These are phyloP conservation scores for Pediacus dermestoides DNA, from an alignment of 2,888 invertebrate species.

Conservation along the genomic window DNA sequence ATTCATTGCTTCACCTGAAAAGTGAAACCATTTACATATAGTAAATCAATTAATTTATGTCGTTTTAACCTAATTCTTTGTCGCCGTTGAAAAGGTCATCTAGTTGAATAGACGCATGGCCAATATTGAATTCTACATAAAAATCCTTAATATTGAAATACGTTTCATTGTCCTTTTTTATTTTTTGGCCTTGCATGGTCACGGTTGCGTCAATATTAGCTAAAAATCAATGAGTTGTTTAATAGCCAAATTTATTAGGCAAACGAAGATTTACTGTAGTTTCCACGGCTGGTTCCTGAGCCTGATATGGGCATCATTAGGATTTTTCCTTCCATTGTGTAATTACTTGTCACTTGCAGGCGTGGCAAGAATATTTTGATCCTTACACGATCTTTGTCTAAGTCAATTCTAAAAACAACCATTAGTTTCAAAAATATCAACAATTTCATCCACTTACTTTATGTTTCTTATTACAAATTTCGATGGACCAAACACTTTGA, in stretches of 20 bases:
- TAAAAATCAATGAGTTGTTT: conserved; percentile 39
- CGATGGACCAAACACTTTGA: conserved; percentile 60
- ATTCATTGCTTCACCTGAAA: conserved; percentile 67
- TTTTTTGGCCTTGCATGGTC: conserved; percentile 59
- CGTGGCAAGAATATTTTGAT: conserved; percentile 63
- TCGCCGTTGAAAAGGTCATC: conserved; percentile 73
- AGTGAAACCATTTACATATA: conserved; percentile 12
- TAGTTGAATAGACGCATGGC: conserved; percentile 61
- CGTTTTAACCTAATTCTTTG: conserved; percentile 58
- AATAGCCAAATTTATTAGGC: conserved; percentile 3
- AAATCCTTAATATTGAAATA: conserved; percentile 63
- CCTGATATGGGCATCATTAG: conserved; percentile 72
- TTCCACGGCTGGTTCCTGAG: conserved; percentile 62
- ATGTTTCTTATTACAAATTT: conserved; percentile 58
- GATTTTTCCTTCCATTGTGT: conserved; percentile 65
- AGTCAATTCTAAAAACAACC: conserved; percentile 53
- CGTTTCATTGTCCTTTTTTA: conserved; percentile 51
- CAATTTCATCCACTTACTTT: conserved; percentile 61
- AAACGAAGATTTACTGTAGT: conserved; percentile 59
- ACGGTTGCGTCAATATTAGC: conserved; percentile 65
- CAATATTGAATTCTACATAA: conserved; percentile 64
- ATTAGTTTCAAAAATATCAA: too few relatives aligned
- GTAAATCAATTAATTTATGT: background rate
- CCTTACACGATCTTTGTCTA: conserved; percentile 56
- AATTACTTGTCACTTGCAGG: conserved; percentile 61